Evolutionary conservation across 2,888 invertebrate genomes (phyloP), one percentile per base, ranked within the genome.

Genomic region (Dorcus hopei): DNA sequence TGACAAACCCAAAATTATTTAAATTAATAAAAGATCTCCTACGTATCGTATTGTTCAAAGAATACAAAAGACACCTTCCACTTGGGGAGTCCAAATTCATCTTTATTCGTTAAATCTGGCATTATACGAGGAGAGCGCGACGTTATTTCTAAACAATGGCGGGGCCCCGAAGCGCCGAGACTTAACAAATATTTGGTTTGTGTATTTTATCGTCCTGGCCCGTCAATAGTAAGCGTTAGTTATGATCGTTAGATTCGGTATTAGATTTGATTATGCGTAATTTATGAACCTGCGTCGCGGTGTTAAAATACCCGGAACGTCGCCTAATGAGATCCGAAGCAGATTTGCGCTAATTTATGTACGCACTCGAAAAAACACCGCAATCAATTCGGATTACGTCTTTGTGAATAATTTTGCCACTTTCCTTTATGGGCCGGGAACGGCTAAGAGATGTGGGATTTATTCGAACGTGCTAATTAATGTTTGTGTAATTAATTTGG

Each of bases 121-220:
- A 53, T 52, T 61, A 48, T 57, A 57, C 49, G 55, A 57, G 50
- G 61, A 43, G 55, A 54, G 57, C 53, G 47, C 49, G 54, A 54
- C 49, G 57, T 61, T 63, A 47, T 61, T 49, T 59, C 62, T 62
- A 65, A 63, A 65, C 65, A 65, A 65, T 65, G 53, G 62, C 57
- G 56, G 52, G 56, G 19, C 19, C 48, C 45, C 23, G 51, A 33
- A 33, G 26, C 26, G 26, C 26, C 23, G 23, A 45, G 60, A 55
- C 57, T 63, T 63, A 60, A 65, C 64, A 65, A 65, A 65, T 64
- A 65, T 65, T 65, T 65, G 64, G 64, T 58, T 63, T 61, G 60
- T 58, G 54, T 57, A 57, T 61, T 65, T 65, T 65, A 64, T 62
- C 61, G 61, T 57, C 52, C 47, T 51, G 54, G 54, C 51, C 52